Evolutionary conservation across 2,113 vertebrate species (phyloP), one percentile per base, ranked within the genome.

Genomic region (Silurus meridionalis): DNA sequence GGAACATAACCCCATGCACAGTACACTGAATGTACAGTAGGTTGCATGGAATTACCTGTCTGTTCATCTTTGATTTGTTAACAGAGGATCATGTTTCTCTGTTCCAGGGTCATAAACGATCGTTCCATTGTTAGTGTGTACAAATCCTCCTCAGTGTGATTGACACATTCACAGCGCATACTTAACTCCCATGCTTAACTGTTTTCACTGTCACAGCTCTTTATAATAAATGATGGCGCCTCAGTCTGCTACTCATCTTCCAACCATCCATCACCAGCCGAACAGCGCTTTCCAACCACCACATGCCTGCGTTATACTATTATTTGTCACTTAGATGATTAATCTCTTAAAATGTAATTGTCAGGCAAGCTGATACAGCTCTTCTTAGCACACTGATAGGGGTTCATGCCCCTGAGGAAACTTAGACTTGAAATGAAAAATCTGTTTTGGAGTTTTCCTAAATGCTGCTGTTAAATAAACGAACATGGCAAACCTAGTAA

Each of bases 321-420:
- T 82, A 86, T 90, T 88, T 90, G 83, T 86, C 81, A 86, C 85
- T 71, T 57, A 50, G 67, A 82, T 88, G 88, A 91, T 89, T 90
- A 88, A 90, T 91, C 89, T 81, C 84, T 86, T 89, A 89, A 86
- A 80, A 55, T 87, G 75, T 81, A 87, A 90, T 82, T 89, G 87
- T 60, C 85, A 83, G 79, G 63, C 87, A 87, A 86, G 90, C 66
- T 78, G 83, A 80, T 85, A 79, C 89, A 86, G 79, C 86, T 87
- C 84, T 74, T 78, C 72, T 74, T 87, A 79, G 83, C 25, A 66
- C 53, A 69, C 85, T 84, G 78, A 82, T 83, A 82, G 67, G 81
- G 88, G 90, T 80, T 86, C 75, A 83, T 74, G 74, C 46, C 57
- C 82, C 69, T 63, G 57, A 87, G 69, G 74, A 66, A 69, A 86